Evolutionary conservation across 2,888 invertebrate genomes (phyloP).

Genomic region (Epinotia ramella): DNA sequence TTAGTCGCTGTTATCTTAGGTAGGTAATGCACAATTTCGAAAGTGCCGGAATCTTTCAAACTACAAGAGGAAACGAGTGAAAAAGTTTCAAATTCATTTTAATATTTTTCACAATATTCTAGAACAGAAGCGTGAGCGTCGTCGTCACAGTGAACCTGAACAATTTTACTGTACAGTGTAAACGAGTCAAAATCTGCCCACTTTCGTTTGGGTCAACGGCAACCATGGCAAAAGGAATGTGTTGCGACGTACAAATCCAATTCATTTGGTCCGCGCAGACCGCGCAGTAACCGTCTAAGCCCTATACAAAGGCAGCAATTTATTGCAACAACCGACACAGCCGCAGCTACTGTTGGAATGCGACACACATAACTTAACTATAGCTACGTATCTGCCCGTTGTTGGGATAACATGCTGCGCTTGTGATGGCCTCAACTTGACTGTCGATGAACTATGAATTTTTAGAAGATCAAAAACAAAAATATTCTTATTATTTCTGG

Average conservation of each 20-base stretch:
- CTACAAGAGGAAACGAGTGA: constrained; percentile 74
- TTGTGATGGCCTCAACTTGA: neutral
- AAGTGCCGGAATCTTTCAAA: constrained; percentile 52
- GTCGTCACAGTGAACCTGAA: constrained; percentile 63
- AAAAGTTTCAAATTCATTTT: constrained; percentile 84
- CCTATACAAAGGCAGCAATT: neutral
- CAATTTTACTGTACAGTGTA: constrained; percentile 48
- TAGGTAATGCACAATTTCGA: neutral
- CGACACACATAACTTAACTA: neutral
- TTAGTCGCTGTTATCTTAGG: too few relatives aligned
- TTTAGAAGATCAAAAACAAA: neutral
- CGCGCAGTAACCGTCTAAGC: too few relatives aligned
- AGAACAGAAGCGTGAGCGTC: constrained; percentile 73
- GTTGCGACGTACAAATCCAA: constrained; percentile 5
- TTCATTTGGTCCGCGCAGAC: too few relatives aligned
- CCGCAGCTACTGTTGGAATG: neutral
- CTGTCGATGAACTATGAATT: neutral
- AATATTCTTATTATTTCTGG: neutral
- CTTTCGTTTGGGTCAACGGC: constrained; percentile 33
- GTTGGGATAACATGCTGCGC: neutral
- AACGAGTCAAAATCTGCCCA: constrained; percentile 41
- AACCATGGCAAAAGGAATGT: constrained; percentile 23
- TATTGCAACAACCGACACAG: neutral
- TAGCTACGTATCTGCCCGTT: neutral
- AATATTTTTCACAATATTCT: constrained; percentile 82